Evolutionary conservation across 2,797 vertebrate species (phyloP).

Genomic region (Helarctos malayanus): DNA sequence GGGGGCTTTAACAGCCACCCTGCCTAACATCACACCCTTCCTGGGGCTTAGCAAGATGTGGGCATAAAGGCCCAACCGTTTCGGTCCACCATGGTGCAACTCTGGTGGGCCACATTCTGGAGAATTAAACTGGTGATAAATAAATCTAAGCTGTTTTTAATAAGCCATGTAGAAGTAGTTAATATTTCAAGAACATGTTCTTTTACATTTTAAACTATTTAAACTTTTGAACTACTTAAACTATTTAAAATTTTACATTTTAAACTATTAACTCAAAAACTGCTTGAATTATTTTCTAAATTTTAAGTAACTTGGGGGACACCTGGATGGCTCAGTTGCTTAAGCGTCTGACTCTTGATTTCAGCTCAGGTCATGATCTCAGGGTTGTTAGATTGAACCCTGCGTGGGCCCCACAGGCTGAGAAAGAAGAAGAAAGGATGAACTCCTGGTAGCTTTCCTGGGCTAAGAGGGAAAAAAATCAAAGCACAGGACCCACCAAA

Average conservation of each 20-base stretch:
- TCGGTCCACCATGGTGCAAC: neutral
- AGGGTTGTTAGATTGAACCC: neutral
- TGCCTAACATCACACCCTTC: neutral
- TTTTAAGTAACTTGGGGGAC: slow-evolving; percentile 12
- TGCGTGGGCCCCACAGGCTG: too few relatives aligned
- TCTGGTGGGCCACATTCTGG: neutral
- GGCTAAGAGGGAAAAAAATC: neutral
- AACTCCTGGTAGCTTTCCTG: neutral
- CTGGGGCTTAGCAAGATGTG: neutral
- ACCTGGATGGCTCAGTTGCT: neutral
- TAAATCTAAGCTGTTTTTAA: neutral
- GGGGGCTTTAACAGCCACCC: neutral
- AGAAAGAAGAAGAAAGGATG: neutral
- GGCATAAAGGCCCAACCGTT: neutral
- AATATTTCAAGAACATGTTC: neutral
- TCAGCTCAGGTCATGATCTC: neutral
- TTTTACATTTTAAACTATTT: neutral
- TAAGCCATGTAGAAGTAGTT: neutral
- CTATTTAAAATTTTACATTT: too few relatives aligned
- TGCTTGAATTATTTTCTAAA: neutral
- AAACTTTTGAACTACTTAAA: too few relatives aligned
- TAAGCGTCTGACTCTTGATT: neutral
- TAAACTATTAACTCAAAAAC: neutral
- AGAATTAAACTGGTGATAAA: neutral
- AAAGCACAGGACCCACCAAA: neutral